Evolutionary conservation across 2,113 vertebrate genomes (phyloP).

Genomic region (Callionymus lyra): DNA sequence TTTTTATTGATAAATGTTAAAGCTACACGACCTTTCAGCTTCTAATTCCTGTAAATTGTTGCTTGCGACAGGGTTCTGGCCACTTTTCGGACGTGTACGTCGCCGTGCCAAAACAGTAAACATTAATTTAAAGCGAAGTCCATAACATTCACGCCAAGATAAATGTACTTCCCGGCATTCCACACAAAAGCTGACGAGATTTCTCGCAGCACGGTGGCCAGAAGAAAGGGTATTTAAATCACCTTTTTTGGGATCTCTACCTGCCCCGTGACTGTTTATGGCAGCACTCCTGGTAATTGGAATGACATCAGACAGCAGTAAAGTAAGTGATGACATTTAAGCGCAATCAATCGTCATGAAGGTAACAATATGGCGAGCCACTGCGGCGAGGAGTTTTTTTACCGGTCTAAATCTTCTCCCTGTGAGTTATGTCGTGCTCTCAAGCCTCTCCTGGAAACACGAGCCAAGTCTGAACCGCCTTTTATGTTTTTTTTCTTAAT

Average conservation of each 20-base stretch:
- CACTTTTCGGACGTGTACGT: neutral
- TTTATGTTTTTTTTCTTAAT: too few species aligned
- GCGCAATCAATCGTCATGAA: neutral
- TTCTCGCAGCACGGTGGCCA: neutral
- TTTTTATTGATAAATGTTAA: too few species aligned
- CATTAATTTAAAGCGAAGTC: neutral
- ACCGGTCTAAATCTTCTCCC: too few species aligned
- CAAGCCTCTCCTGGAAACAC: too few species aligned
- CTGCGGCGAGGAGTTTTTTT: too few species aligned
- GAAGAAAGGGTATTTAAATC: slow-evolving; percentile 1
- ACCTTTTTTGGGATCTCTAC: neutral
- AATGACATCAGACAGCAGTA: slow-evolving; percentile 5
- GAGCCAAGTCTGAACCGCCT: too few species aligned
- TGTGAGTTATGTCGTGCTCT: too few species aligned
- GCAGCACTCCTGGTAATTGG: neutral
- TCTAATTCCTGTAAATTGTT: too few species aligned
- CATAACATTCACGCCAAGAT: neutral
- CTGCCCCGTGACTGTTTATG: neutral
- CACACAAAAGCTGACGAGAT: neutral
- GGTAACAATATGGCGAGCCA: too few species aligned
- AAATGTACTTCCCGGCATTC: neutral
- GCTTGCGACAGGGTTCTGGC: too few species aligned
- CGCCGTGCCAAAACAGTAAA: neutral
- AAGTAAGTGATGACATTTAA: slow-evolving; percentile 6
- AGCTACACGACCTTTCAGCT: too few species aligned